Evolutionary conservation across 2,113 vertebrate species (phyloP).

Genomic region (Alouatta palliata): DNA sequence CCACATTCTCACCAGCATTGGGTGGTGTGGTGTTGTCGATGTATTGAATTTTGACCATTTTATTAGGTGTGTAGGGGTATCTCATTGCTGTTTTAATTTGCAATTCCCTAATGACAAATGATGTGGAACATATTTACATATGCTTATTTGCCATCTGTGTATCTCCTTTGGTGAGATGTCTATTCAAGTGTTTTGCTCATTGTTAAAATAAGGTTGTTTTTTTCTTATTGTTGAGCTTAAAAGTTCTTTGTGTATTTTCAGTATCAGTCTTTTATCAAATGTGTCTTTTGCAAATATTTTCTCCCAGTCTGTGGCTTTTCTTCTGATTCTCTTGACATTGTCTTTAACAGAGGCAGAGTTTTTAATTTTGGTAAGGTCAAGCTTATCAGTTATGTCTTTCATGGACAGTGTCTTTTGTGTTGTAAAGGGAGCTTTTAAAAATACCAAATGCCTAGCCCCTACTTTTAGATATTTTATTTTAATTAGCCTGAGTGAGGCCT

Average conservation of each 20-base stretch:
- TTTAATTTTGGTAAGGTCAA: background rate
- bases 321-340: background rate
- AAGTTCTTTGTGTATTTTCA: background rate
- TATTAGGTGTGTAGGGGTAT: background rate
- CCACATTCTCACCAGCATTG: background rate
- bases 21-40: background rate
- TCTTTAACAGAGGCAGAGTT: background rate
- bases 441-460: background rate
- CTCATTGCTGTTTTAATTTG: background rate
- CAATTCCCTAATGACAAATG: background rate
- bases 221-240: constrained; percentile 17
- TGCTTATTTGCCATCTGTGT: background rate
- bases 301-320: background rate
- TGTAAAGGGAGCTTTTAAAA: background rate
- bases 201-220: background rate
- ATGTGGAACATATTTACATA: background rate
- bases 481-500: background rate
- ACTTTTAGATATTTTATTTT: background rate
- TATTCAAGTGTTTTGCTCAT: background rate
- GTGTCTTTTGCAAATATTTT: constrained; percentile 30
- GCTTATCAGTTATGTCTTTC: background rate
- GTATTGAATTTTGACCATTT: background rate
- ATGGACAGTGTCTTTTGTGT: background rate
- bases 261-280: background rate
- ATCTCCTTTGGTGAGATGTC: background rate